Evolutionary conservation across 2,888 invertebrate genomes (phyloP).

Genomic region (Lasius fuliginosus): DNA sequence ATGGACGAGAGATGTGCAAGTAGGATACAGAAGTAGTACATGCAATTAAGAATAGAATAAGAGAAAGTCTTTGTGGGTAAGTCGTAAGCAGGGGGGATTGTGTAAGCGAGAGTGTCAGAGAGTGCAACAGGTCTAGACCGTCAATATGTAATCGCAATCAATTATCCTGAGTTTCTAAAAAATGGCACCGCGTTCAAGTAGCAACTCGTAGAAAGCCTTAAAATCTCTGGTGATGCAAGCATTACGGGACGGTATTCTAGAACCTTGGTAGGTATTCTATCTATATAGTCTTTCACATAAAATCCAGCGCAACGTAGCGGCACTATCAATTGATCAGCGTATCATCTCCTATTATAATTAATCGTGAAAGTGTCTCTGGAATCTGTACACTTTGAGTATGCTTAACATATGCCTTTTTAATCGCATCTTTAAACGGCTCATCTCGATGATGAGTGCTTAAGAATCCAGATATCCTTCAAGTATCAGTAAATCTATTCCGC

Average conservation of each 20-base stretch:
- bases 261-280: neutral
- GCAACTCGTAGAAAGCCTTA: conserved; percentile 15
- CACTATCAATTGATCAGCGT: neutral
- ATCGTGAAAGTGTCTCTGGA: neutral
- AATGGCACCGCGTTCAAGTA: neutral
- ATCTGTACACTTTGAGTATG: neutral
- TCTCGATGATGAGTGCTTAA: neutral
- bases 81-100: conserved; percentile 28
- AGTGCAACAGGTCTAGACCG: conserved; percentile 19
- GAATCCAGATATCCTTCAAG: conserved; percentile 23
- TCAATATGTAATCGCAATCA: conserved; percentile 37
- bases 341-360: conserved; percentile 7
- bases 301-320: neutral
- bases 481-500: conserved; percentile 29
- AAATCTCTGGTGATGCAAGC: conserved; percentile 21
- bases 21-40: neutral
- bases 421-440: neutral
- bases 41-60: conserved; percentile 40
- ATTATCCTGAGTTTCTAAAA: conserved; percentile 21
- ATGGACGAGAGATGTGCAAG: neutral
- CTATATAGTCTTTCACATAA: neutral
- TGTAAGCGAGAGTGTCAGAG: conserved; percentile 23
- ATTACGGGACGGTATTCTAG: neutral
- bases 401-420: neutral
- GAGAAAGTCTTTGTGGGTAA: conserved; percentile 42